Base-by-base conservation (phyloP, 1,140 invertebrate genomes). In the Dendrolimus kikuchii region DNA sequence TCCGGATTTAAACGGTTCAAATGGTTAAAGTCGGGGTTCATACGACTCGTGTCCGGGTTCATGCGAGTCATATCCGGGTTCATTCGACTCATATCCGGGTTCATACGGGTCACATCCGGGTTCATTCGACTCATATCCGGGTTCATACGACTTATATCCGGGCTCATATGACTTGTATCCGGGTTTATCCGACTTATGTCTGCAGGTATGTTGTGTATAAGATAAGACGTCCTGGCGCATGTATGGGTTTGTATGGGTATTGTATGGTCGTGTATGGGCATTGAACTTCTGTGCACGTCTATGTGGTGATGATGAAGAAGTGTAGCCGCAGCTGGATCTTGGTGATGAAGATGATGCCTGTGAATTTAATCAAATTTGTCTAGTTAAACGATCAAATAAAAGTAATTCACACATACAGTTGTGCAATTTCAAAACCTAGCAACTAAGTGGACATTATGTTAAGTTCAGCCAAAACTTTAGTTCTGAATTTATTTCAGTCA, bases 261-360 rank as follows among this genome's bases (percentile, higher is more conserved):
- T 49, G 61, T 2, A 45, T 77, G 74, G 39, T 81, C 72, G 63
- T 80, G 74, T 45, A 67, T 51, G 45, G 60, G 67, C 37, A 70
- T 68, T 0, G 71, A 67, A 53, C 57, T 75, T 6, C 78, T 55
- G 46, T 79, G 78, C 7, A 75, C 69, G 52, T 86, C 82, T 8
- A 84, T 78, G 58, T 86, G 82, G 46, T 86, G 82, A 54, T 86
- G 82, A 44, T 86, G 82, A 6, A 86, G 74, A 0, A 86, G 60
- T 0, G 79, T 86, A 2, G 82, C 73, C 0, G 82, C 64, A 4
- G 82, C 81, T 38, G 82, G 82, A 51, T 86, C 82, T 62, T 82
- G 82, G 46, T 82, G 80, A 40, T 83, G 81, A 2, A 84, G 67
- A 43, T 84, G 80, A 47, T 83, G 80, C 49, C 81, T 85, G 62